Evolutionary conservation across 2,113 vertebrate species (phyloP), one percentile per base, ranked within the genome.

Genomic region (Apus apus): DNA sequence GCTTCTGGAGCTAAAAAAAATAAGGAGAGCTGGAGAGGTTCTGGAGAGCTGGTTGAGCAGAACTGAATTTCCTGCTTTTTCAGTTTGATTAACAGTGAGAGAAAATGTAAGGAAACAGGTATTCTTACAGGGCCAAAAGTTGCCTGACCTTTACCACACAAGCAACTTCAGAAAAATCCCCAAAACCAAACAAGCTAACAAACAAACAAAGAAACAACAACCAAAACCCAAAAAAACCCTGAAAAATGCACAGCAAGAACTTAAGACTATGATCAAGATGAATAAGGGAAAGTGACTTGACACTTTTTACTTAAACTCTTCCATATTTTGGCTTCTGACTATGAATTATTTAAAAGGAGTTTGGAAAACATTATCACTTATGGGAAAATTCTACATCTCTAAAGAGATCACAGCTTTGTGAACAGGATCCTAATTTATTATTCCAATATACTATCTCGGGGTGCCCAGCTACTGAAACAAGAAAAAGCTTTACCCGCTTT

Each of bases 281-380:
- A 87, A 45, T 58, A 85, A 51, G 23, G 32, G 72, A 85, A 89
- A 72, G 21, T 40, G 16, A 89, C 25, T 75, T 68, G 58, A 61
- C 40, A 57, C 21, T 48, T 17, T 85, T 57, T 64, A 58, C 53
- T 74, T 45, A 34, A 93, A 76, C 81, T 75, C 34, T 70, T 84
- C 65, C 51, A 30, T 40, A 73, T 80, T 87, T 43, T 80, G 72
- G 26, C 15, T 91, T 66, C 56, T 83, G 74, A 60, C 45, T 70
- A 75, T 82, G 60, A 95, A 94, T 87, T 91, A 88, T 94, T 95
- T 83, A 71, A 68, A 66, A 93, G 9, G 6, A 15, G 13, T 77
- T 84, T 68, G 53, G 53, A 94, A 91, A 94, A 86, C 8, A 40
- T 71, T n/a, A 66, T 64, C 0, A 0, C 27, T 80, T 90, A 48